phyloP scores from a whole-genome alignment of 2,113 vertebrate species.

The Hiodon tergisus region DNA sequence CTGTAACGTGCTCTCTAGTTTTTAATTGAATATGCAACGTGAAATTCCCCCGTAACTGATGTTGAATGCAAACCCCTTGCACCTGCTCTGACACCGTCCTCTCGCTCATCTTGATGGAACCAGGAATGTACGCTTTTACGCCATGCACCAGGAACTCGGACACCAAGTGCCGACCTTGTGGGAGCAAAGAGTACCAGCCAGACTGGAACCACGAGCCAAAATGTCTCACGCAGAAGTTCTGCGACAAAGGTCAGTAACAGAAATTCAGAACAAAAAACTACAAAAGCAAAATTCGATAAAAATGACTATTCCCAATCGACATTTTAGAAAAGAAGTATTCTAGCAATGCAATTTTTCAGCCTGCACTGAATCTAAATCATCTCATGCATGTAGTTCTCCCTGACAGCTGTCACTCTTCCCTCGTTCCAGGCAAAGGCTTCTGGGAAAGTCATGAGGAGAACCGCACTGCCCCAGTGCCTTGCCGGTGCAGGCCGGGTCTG shows the following conservation, averaged over 20 bases:
- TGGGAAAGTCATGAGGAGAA: constrained; percentile 59
- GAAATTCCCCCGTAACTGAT: no score
- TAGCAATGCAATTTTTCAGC: constrained; percentile 3
- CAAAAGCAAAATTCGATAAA: no score
- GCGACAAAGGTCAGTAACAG: constrained; percentile 73
- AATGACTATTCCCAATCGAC: no score
- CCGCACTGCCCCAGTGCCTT: constrained; percentile 60
- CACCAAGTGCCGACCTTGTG: constrained; percentile 68
- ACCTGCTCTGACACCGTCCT: neutral
- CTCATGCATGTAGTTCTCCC: neutral
- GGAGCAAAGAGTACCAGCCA: constrained; percentile 74
- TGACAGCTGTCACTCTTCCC: constrained; percentile 4
- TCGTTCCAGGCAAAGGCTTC: constrained; percentile 72
- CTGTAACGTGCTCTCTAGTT: no score
- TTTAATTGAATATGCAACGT: no score
- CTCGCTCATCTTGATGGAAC: neutral
- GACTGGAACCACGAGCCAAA: constrained; percentile 70
- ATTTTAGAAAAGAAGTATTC: neutral
- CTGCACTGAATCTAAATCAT: neutral
- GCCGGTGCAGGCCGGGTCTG: constrained; percentile 68
- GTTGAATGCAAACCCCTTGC: neutral
- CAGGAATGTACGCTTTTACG: constrained; percentile 69
- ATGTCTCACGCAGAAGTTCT: constrained; percentile 77
- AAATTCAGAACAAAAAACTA: neutral
- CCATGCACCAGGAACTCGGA: constrained; percentile 62